Evolutionary conservation across 1,140 invertebrate genomes (phyloP), one percentile per base, ranked within the genome.

Genomic region (Holcopasites calliopsidis): DNA sequence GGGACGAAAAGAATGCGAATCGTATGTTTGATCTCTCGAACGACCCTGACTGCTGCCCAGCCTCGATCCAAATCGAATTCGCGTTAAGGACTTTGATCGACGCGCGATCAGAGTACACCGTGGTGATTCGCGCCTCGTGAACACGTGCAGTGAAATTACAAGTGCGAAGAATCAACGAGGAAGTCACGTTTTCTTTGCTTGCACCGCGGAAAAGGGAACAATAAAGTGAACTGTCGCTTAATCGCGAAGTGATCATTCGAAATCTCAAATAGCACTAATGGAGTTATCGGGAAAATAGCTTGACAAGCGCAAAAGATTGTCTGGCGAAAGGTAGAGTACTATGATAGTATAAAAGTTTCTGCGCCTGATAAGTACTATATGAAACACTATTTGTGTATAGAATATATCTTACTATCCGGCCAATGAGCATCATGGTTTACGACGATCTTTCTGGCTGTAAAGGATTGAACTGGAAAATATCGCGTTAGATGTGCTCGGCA

Each of bases 321-420:
- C n/a, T 16, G 10, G 35, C 11, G 21, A 2, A 47, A 66, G 64
- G 64, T 52, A 66, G 49, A 66, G 49, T 52, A 52, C 52, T 26
- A 8, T 10, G 18, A 38, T 26, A 23, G 42, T 18, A 18, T 35
- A 40, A 18, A 35, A 44, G 7, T n/a, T n/a, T n/a, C n/a, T n/a
- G n/a, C n/a, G n/a, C n/a, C n/a, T n/a, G n/a, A n/a, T n/a, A n/a
- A n/a, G n/a, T n/a, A n/a, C n/a, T n/a, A n/a, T n/a, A n/a, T n/a
- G n/a, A n/a, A n/a, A n/a, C n/a, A n/a, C n/a, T n/a, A n/a, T n/a
- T n/a, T n/a, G n/a, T n/a, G n/a, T n/a, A n/a, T n/a, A n/a, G n/a
- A n/a, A n/a, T n/a, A n/a, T n/a, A n/a, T n/a, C n/a, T n/a, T n/a
- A n/a, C n/a, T n/a, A n/a, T n/a, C n/a, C n/a, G n/a, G n/a, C n/a